Evolutionary conservation across 2,113 vertebrate species (phyloP).

Genomic region (Bolborhynchus lineola): DNA sequence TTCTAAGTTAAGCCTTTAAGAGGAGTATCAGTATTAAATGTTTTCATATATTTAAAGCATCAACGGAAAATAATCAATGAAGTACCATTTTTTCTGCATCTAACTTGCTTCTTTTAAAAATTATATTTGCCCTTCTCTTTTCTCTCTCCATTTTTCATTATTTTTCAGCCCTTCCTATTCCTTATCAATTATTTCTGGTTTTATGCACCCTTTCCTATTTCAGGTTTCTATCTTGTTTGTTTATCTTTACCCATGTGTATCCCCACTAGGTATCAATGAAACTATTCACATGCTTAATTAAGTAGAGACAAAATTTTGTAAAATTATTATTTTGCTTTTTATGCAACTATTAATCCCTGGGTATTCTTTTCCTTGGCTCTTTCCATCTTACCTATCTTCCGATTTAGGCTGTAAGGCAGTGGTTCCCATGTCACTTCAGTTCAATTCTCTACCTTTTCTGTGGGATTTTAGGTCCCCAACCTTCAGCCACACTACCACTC

Average conservation of each 20-base stretch:
- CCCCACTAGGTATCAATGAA: conserved; percentile 3
- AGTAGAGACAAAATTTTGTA: neutral
- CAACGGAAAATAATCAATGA: neutral
- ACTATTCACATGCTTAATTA: conserved; percentile 5
- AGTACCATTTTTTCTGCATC: neutral
- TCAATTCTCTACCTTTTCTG: neutral
- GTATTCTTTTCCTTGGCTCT: neutral
- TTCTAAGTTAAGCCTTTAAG: neutral
- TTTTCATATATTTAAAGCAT: neutral
- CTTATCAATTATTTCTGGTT: neutral
- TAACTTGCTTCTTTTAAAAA: neutral
- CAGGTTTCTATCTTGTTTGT: neutral
- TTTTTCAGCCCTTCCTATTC: neutral
- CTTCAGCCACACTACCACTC: neutral
- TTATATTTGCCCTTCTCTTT: neutral
- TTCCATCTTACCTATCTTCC: neutral
- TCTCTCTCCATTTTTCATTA: neutral
- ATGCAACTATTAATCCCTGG: neutral
- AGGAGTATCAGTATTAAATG: neutral
- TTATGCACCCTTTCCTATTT: neutral
- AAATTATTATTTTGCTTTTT: conserved; percentile 11
- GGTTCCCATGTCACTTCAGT: neutral
- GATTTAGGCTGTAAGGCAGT: neutral
- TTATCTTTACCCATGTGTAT: neutral
- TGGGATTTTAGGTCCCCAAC: neutral